Evolutionary conservation across 2,113 vertebrate genomes (phyloP), one percentile per base, ranked within the genome.

Genomic region (Ptyas mucosa): DNA sequence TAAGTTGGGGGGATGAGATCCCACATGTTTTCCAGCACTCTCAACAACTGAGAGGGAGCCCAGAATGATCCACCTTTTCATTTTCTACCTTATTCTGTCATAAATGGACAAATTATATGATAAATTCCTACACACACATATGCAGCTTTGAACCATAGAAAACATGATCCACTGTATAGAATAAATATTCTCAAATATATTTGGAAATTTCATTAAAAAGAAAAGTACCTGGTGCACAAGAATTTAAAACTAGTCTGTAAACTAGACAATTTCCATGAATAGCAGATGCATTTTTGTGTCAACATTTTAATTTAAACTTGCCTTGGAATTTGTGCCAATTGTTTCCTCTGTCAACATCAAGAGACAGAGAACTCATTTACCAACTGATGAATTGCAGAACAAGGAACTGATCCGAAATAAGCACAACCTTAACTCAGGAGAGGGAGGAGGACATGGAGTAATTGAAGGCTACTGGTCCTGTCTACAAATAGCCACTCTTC

Each of bases 251-350:
- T 94, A 94, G 93, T 93, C 94, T 96, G 96, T 95, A 96, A 96
- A 95, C 61, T 87, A 95, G 92, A 93, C 92, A 53, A 95, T 97
- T 96, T 94, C 54, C 96, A 95, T 91, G 89, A 89, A 95, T n/a
- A 53, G 89, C 14, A 54, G 81, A 90, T 23, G 11, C 14, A 29
- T 94, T 94, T 97, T 94, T 92, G 93, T 91, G 26, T 89, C 93
- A 93, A 94, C 94, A 93, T 95, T 96, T 97, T 93, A 96, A 96
- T 95, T 95, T 93, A 58, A 95, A 95, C 91, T 96, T 91, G 87
- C 93, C 91, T 95, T 88, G 61, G 91, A 95, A 95, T 93, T 93
- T 95, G 90, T 95, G 94, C 95, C 93, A 95, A 95, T 93, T 96
- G 95, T 95, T 94, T 95, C 95, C 95, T 95, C 94, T 95, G 96